A percentile compares a stretch with the other conserved stretches of the same genome.
Evolutionary conservation across 2,113 vertebrate species (phyloP).

Genomic region (Gyps fulvus): DNA sequence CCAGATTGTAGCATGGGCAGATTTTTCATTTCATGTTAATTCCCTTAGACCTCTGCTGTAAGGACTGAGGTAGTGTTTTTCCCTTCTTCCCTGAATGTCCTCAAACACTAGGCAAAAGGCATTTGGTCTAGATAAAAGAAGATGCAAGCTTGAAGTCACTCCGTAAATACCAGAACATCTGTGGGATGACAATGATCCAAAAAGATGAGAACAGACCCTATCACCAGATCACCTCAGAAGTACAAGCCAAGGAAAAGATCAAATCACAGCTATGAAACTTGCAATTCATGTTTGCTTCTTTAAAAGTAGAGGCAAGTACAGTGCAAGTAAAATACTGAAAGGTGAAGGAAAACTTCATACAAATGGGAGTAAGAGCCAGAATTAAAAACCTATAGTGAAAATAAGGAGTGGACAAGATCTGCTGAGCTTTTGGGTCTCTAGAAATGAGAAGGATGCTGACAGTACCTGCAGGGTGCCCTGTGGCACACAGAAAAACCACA

Average conservation of each 20-base stretch:
- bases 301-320: not conserved
- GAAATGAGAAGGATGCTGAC: not conserved
- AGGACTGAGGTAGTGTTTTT: not conserved
- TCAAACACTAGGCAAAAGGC: not conserved
- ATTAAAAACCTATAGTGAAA: not conserved
- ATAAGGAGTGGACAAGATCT: not conserved
- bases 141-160: not conserved
- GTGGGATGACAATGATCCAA: not conserved
- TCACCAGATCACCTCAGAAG: not conserved
- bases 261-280: not conserved
- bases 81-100: not conserved
- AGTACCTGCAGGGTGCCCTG: not conserved
- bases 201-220: not conserved
- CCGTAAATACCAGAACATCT: not conserved
- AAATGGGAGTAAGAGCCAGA: not conserved
- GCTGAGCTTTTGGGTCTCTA: not conserved
- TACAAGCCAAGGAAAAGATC: not conserved
- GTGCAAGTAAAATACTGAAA: not conserved
- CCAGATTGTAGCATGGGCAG: not conserved
- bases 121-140: not conserved
- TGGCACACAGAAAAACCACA: not conserved
- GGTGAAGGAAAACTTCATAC: not conserved
- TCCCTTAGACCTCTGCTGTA: not conserved
- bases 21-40: not conserved
- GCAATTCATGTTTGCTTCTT: not conserved